These are phyloP conservation scores for Holacanthella duospinosa DNA, from an alignment of 2,888 invertebrate species.

Conservation along the genomic window DNA sequence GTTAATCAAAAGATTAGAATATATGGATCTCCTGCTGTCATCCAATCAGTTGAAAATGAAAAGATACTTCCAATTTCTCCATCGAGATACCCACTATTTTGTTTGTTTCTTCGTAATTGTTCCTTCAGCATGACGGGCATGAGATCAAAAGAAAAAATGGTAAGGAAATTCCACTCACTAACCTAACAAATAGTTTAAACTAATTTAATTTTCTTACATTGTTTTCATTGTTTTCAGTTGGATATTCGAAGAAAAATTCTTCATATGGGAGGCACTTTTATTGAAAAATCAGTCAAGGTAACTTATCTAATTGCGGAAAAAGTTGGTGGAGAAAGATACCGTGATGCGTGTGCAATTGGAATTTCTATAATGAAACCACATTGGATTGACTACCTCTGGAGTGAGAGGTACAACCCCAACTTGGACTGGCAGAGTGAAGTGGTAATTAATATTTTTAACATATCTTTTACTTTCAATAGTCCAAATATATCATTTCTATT, in stretches of 20 bases:
- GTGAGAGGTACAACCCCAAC: constrained; percentile 53
- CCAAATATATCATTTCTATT: constrained; percentile 20
- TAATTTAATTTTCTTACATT: background rate
- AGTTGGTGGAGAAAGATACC: constrained; percentile 84
- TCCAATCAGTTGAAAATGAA: constrained; percentile 14
- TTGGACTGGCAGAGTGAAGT: constrained; percentile 18
- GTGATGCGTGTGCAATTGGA: constrained; percentile 81
- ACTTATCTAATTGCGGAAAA: constrained; percentile 88
- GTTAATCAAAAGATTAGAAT: constrained; percentile 24
- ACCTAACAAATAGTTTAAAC: background rate
- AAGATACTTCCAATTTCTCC: constrained; percentile 20
- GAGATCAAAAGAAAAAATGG: constrained; percentile 30
- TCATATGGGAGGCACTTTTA: constrained; percentile 35
- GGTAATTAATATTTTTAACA: constrained; percentile 19
- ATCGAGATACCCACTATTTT: constrained; percentile 32
- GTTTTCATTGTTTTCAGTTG: constrained; percentile 18
- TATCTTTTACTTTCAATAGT: constrained; percentile 16
- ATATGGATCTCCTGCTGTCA: constrained; percentile 31
- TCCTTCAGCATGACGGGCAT: constrained; percentile 33
- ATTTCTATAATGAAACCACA: constrained; percentile 75
- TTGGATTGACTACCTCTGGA: constrained; percentile 85
- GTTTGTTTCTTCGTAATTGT: constrained; percentile 25
- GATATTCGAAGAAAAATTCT: constrained; percentile 30
- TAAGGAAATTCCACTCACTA: constrained; percentile 12
- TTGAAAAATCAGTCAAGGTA: constrained; percentile 41